A percentile compares a stretch with the other conserved stretches of the same genome.
phyloP scores from a whole-genome alignment of 2,113 vertebrate species.

The Thamnophis sirtalis region DNA sequence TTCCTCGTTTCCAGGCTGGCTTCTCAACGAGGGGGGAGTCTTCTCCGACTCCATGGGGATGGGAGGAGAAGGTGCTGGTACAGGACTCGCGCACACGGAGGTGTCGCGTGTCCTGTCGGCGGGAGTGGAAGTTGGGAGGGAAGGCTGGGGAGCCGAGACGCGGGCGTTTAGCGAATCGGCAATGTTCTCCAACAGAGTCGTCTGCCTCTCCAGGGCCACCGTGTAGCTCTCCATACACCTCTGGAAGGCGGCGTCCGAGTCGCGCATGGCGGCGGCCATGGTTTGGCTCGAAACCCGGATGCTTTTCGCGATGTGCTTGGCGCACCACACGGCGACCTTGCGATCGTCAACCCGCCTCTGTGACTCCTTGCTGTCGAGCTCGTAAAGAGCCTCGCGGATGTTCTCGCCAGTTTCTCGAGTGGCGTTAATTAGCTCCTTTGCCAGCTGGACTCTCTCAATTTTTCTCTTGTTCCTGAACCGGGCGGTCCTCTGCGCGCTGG shows the following conservation, averaged over 20 bases:
- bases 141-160: not conserved
- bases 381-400: not conserved
- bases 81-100: not conserved
- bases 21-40: not conserved
- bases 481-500: not conserved
- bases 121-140: not conserved
- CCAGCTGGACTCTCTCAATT: constrained; percentile 1
- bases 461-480: constrained; percentile 10
- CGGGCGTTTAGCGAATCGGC: not conserved
- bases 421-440: not conserved
- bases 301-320: not conserved
- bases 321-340: not conserved
- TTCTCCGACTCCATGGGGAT: not conserved
- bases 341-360: constrained; percentile 3
- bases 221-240: constrained; percentile 7
- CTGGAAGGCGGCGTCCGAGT: not conserved
- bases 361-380: not conserved
- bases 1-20: not conserved
- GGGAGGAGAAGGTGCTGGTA: not conserved
- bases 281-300: not conserved
- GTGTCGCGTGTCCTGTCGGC: not conserved
- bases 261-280: not conserved
- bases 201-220: not conserved
- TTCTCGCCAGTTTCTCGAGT: not conserved
- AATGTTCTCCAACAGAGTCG: constrained; percentile 8